A percentile compares a stretch with the other conserved stretches of the same genome.
phyloP scores from a whole-genome alignment of 2,113 vertebrate genomes.

The Capreolus pygargus region DNA sequence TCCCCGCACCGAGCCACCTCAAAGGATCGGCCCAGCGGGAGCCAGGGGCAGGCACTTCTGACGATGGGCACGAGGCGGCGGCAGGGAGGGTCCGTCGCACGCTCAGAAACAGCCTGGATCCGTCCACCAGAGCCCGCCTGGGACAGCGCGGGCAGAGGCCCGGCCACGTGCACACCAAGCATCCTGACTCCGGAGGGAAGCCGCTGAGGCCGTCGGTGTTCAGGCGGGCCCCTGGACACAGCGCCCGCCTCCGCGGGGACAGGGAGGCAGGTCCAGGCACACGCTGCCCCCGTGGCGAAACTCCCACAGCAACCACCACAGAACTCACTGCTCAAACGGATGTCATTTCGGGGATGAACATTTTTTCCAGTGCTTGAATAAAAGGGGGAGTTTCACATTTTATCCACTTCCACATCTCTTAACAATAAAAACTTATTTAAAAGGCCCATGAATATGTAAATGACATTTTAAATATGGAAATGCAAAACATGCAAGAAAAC shows the following conservation, averaged over 20 bases:
- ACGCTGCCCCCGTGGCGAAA: conserved; percentile 35
- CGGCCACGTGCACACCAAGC: no score
- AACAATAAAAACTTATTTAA: conserved; percentile 77
- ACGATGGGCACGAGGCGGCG: fast-evolving
- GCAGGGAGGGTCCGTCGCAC: fast-evolving
- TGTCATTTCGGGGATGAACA: conserved; percentile 49
- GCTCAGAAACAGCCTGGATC: neutral
- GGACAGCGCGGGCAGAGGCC: fast-evolving
- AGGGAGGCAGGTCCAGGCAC: neutral
- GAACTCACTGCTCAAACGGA: conserved; percentile 49
- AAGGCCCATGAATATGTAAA: conserved; percentile 79
- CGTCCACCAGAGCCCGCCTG: neutral
- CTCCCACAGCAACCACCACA: neutral
- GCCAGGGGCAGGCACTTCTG: neutral
- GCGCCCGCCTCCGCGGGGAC: fast-evolving
- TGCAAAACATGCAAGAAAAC: conserved; percentile 69
- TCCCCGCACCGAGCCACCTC: no score
- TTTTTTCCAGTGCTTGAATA: conserved; percentile 69
- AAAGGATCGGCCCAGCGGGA: fast-evolving
- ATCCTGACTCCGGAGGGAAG: no score
- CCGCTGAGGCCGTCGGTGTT: fast-evolving
- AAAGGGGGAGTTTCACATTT: conserved; percentile 60
- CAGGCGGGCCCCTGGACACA: neutral
- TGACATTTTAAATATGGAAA: conserved; percentile 79
- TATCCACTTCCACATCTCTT: conserved; percentile 72